phyloP scores from a whole-genome alignment of 2,888 invertebrate genomes.

The Arrhopalites spinosus region DNA sequence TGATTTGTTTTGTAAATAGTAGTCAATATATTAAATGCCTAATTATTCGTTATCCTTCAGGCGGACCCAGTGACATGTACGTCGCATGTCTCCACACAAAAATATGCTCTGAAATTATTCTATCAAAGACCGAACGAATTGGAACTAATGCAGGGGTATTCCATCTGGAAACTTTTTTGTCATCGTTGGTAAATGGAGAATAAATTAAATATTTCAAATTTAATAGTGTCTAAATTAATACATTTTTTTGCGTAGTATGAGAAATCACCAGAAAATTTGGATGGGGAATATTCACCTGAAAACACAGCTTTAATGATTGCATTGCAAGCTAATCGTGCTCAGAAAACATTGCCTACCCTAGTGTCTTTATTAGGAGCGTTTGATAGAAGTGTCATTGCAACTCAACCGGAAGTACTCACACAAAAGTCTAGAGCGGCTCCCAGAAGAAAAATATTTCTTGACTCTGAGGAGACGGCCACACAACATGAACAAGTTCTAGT shows the following conservation, averaged over 20 bases:
- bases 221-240: not conserved
- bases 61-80: conserved; percentile 44
- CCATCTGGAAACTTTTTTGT: conserved; percentile 39
- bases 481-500: conserved; percentile 41
- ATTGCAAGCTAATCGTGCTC: conserved; percentile 8
- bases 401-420: conserved; percentile 27
- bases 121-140: conserved; percentile 42
- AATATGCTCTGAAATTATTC: conserved; percentile 39
- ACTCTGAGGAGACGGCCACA: conserved; percentile 13
- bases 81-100: conserved; percentile 44
- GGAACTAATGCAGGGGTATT: conserved; percentile 42
- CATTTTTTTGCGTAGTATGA: not conserved
- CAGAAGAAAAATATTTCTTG: conserved; percentile 30
- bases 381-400: conserved; percentile 35
- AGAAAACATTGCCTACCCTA: conserved; percentile 29
- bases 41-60: not conserved
- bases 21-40: not conserved
- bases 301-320: not conserved
- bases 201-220: not conserved
- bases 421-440: conserved; percentile 40
- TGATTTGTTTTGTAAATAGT: not conserved
- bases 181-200: conserved; percentile 34
- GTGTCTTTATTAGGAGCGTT: conserved; percentile 40
- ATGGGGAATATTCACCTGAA: not conserved
- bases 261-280: not conserved